Percentiles rank a stretch among this genome's conserved stretches.
Conservation (phyloP, 2,888 invertebrate species). For the Phyllotreta striolata region DNA sequence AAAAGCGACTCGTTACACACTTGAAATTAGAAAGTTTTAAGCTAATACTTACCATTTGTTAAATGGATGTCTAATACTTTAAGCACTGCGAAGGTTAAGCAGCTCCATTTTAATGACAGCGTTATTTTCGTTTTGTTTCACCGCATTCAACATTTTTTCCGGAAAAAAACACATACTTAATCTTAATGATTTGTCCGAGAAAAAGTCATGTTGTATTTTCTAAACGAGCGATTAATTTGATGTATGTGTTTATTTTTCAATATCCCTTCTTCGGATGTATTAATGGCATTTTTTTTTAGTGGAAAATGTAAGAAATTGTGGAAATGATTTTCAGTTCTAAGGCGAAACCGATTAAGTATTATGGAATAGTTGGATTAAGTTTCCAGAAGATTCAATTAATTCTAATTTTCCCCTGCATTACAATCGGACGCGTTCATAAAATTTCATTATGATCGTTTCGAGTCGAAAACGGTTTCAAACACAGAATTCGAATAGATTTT, state of each 20-base stretch:
- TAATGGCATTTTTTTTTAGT: no score
- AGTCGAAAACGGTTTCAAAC: no score
- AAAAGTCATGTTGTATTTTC: slow-evolving; percentile 9
- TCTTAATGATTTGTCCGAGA: slow-evolving; percentile 13
- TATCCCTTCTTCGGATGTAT: not conserved
- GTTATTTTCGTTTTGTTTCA: slow-evolving; percentile 16
- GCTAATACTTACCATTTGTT: not conserved
- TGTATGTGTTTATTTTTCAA: slow-evolving; percentile 15
- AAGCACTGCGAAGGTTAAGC: slow-evolving; percentile 7
- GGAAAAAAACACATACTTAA: slow-evolving; percentile 11
- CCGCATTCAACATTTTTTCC: slow-evolving; percentile 6
- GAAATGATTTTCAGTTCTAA: no score
- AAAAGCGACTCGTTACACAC: slow-evolving; percentile 1
- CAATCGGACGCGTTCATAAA: no score
- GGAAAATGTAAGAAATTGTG: no score
- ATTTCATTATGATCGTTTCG: no score
- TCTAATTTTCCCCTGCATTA: no score
- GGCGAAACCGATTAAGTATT: no score
- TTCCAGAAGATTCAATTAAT: no score
- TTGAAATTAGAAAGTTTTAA: slow-evolving; percentile 14
- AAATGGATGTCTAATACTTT: slow-evolving; percentile 13
- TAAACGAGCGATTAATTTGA: slow-evolving; percentile 8
- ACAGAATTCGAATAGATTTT: not conserved
- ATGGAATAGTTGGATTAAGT: no score
- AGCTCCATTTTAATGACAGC: not conserved